A percentile compares a stretch with the other conserved stretches of the same genome.
Conservation (phyloP, 1,140 invertebrate genomes). For the Procambarus virginalis region DNA sequence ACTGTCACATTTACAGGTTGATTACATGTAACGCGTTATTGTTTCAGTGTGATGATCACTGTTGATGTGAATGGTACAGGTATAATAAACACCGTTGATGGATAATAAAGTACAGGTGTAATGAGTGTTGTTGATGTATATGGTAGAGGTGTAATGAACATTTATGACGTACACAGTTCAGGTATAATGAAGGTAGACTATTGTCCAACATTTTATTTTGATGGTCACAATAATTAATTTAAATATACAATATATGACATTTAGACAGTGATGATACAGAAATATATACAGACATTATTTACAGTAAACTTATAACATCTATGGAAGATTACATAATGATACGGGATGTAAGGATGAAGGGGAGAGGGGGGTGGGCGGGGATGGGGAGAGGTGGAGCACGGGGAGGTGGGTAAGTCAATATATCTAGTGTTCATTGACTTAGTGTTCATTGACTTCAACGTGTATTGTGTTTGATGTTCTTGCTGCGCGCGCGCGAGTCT, state of each 20-base stretch:
- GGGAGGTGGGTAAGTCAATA: background rate
- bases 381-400: background rate
- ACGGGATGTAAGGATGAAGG: background rate
- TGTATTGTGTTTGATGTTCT: slow-evolving; percentile 9
- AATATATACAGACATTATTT: slow-evolving; percentile 65
- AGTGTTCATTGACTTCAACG: background rate
- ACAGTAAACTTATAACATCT: slow-evolving; percentile 60
- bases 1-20: no score
- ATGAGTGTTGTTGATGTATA: no score
- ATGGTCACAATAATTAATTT: slow-evolving; percentile 67
- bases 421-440: background rate
- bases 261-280: slow-evolving; percentile 61
- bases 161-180: no score
- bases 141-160: no score
- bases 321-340: slow-evolving; percentile 54
- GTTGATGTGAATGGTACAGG: no score
- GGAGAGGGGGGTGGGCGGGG: background rate
- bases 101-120: no score
- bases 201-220: slow-evolving; percentile 63
- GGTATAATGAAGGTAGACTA: background rate
- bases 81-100: no score
- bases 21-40: no score
- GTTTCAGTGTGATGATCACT: no score
- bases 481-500: background rate
- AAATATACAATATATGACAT: slow-evolving; percentile 68